Evolutionary conservation across 2,113 vertebrate genomes (phyloP).

Genomic region (Plecturocebus donacophilus): DNA sequence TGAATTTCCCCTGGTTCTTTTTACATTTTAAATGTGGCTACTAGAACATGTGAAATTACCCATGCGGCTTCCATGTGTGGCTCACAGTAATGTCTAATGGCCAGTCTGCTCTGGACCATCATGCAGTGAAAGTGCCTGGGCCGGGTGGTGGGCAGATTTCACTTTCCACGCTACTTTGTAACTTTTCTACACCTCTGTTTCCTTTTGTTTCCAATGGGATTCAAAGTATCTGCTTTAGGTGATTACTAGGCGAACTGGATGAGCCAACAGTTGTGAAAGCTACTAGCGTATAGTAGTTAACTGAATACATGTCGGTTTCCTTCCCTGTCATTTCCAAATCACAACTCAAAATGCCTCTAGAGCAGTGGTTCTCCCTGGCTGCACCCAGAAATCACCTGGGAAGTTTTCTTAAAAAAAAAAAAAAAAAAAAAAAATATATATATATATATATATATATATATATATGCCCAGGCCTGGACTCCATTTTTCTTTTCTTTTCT

Average conservation of each 20-base stretch:
- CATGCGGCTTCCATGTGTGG: not conserved
- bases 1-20: constrained; percentile 40
- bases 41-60: not conserved
- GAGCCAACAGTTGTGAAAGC: not conserved
- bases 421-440: too few relatives aligned
- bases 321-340: not conserved
- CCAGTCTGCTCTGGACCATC: not conserved
- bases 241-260: not conserved
- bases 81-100: not conserved
- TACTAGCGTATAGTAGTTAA: not conserved
- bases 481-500: not conserved
- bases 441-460: too few relatives aligned
- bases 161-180: not conserved
- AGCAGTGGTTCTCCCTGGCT: not conserved
- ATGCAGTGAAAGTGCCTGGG: not conserved
- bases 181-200: not conserved
- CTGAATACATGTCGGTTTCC: not conserved
- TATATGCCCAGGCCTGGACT: not conserved
- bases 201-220: not conserved
- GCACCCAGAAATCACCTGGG: not conserved
- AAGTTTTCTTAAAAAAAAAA: not conserved
- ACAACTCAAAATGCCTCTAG: not conserved
- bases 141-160: not conserved
- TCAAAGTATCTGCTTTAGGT: not conserved
- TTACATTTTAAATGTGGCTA: not conserved